Base-by-base conservation (phyloP, 2,113 vertebrate species). In the Heteronetta atricapilla region DNA sequence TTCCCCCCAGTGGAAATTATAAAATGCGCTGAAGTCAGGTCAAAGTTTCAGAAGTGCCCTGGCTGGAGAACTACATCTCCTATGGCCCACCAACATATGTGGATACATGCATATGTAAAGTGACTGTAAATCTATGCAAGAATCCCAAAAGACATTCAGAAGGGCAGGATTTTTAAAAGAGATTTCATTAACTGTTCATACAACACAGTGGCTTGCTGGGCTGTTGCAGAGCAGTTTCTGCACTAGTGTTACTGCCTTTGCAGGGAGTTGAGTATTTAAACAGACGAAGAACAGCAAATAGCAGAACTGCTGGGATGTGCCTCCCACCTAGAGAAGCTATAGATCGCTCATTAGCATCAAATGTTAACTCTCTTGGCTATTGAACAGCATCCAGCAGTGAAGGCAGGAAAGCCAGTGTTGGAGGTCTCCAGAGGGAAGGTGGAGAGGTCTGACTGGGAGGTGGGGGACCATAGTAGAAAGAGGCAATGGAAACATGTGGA, bases 71-170 rank as follows among this genome's bases (percentile, higher is more conserved):
- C 33, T 74, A 1, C 3, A 12, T 38, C 31, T 73, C 21, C 13
- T 53, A 1, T 0, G 1, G 36, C 69, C 60, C 7, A 34, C 12
- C 4, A 2, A 52, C 80, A 59, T 52, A 8, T 0, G 0, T 14
- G 31, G 52, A 20, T 83, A 8, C 22, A 23, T 2, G 6, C 31
- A 28, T 75, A 8, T 69, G 66, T 34, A 31, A 23, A 48, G 31
- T n/a, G 22, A 26, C 16, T 17, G 36, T 34, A 21, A 72, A 48
- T 21, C 42, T 66, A 29, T 22, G 25, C 0, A 0, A 52, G 44
- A 33, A 40, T 60, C 83, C 38, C 5, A 0, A 48, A 38, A 29
- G 64, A 7, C 1, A 0, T 33, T 66, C 5, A 1, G 26, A n/a
- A 62, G 7, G 3, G 17, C 20, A 44, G 53, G 28, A 42, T 33